Base-by-base conservation (phyloP, 2,797 vertebrate genomes). In the Microhierax caerulescens region DNA sequence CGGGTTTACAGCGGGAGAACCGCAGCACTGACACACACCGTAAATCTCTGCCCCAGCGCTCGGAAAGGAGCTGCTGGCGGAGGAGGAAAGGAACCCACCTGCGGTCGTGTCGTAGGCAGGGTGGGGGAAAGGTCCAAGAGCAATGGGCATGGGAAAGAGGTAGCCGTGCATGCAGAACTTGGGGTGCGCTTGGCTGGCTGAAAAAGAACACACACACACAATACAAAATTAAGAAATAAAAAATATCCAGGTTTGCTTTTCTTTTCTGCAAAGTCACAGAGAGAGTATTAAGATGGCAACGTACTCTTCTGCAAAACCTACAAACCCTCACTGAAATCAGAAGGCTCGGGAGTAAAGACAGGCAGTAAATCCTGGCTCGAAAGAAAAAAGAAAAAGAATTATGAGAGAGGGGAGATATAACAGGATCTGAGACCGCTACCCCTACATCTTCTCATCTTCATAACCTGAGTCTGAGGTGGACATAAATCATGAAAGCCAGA, bases 81-180 rank as follows among this genome's bases (percentile, higher is more conserved):
- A 64, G 61, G 19, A 45, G 50, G 53, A 47, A 25, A n/a, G 53
- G 47, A 84, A 95, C 96, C 91, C 97, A 99, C 99, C 99, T 98
- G 99, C 98, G 2, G 99, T 98, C 4, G 98, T 91, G 68, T 99
- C 99, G 32, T 99, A 99, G 67, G 94, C 98, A 22, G 98, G 98
- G 43, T 99, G 98, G 69, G 99, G 98, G 65, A 99, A 98, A 37
- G 97, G 98, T 95, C 98, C 99, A 0, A 98, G 83, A 11, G 98
- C 96, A 11, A 99, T 98, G 19, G 99, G 99, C 96, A 99, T 97
- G 19, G 99, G 99, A 90, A 99, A 99, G 65, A 99, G 98, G 97
- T 99, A 99, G 75, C 99, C 99, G 21, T 98, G 98, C 96, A 98
- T 96, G 91, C 99, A 99, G 87, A 97, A 82, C 93, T 99, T 99